Base-by-base conservation (phyloP, 2,113 vertebrate genomes). In the Meriones unguiculatus region DNA sequence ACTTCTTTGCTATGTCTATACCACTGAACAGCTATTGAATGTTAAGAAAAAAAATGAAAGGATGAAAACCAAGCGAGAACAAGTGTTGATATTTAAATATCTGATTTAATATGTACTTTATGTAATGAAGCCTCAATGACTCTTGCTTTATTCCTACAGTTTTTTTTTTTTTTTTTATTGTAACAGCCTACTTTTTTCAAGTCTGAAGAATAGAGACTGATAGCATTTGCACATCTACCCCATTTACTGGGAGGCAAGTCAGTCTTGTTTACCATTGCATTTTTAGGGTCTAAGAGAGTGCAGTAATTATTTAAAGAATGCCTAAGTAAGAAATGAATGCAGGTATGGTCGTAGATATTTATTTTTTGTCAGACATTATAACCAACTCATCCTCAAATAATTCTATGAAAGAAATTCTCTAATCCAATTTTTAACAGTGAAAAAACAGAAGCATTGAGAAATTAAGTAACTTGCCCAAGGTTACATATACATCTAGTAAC, bases 401-500 rank as follows among this genome's bases (percentile, higher is more conserved):
- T 38, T 72, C 35, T 85, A 70, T 90, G 52, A 65, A 73, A 97
- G 57, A 89, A 80, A n/a, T 70, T 78, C 22, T 75, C 65, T 46
- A 38, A 57, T 73, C 32, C 38, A 15, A 72, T 76, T 93, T 93
- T 95, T 92, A 78, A 90, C 69, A 86, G 41, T 57, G 30, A 85
- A 75, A 35, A 30, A 95, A 86, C 15, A 84, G 75, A 91, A 77
- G 64, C 80, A 84, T 13, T 30, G 75, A 95, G 69, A 95, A 87
- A 95, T 52, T 86, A 46, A 65, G 69, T 35, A 52, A 69, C 12
- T 81, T 84, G 75, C 52, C 24, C 62, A 65, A 57, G 52, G 4
- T 93, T 52, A 77, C 30, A 77, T 50, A 82, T 73, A 75, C 52
- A 87, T 41, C 76, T 35, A 70, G n/a, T 84, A 24, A 78, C 1